These are phyloP conservation scores for Euura saliciscinereae DNA, from an alignment of 1,140 invertebrate genomes.

Conservation along the genomic window DNA sequence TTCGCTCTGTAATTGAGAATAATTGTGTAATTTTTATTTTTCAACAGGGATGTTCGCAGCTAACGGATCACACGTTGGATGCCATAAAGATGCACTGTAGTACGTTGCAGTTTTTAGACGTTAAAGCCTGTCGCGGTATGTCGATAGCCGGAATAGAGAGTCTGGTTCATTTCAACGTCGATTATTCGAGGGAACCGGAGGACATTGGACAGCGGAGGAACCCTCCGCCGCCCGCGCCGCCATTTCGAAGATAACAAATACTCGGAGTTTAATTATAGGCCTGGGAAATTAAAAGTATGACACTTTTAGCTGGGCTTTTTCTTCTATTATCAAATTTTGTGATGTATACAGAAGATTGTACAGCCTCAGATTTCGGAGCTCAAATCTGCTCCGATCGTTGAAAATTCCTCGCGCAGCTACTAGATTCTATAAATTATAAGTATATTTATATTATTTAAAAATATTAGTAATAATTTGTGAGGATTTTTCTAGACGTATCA, in stretches of 20 bases:
- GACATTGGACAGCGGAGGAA: conserved; percentile 12
- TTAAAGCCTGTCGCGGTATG: conserved; percentile 66
- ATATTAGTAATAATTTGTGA: no score
- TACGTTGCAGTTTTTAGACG: conserved; percentile 63
- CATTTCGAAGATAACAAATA: conserved; percentile 28
- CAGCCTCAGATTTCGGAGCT: no score
- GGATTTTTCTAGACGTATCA: no score
- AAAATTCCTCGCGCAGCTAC: no score
- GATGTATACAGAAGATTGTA: no score
- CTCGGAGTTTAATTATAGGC: background rate
- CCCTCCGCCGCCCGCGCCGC: conserved; percentile 21
- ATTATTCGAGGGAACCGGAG: conserved; percentile 28
- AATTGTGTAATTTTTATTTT: conserved; percentile 11
- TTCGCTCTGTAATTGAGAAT: background rate
- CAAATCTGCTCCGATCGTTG: no score
- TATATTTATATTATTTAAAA: no score
- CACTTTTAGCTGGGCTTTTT: no score
- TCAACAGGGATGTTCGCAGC: conserved; percentile 67
- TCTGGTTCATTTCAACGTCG: conserved; percentile 29
- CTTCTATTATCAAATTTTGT: no score
- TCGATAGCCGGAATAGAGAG: conserved; percentile 46
- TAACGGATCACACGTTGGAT: conserved; percentile 69
- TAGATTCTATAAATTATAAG: no score
- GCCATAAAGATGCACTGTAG: conserved; percentile 65
- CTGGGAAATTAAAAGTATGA: no score